Percentiles rank a stretch among this genome's conserved stretches.
These are phyloP conservation scores for Vombatus ursinus DNA, from an alignment of 2,113 vertebrate genomes.

Conservation along the genomic window DNA sequence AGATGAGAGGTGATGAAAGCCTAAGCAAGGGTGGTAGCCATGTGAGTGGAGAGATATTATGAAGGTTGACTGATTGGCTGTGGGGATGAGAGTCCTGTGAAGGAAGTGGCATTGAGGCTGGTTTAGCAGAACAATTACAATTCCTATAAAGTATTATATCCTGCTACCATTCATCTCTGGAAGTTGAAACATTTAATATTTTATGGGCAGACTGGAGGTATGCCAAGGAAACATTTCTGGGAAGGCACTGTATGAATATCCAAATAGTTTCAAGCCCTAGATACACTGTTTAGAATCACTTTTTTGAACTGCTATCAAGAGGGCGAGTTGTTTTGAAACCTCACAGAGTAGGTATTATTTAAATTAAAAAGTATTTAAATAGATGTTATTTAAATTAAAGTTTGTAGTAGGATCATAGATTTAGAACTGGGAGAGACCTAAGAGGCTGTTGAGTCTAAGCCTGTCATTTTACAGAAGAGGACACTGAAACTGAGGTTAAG, in stretches of 20 bases:
- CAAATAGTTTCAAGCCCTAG: conserved; percentile 41
- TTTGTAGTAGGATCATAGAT: not conserved
- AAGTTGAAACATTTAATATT: conserved; percentile 40
- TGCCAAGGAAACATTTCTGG: conserved; percentile 27
- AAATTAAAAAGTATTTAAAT: conserved; percentile 27
- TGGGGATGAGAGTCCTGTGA: not conserved
- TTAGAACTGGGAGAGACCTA: not conserved
- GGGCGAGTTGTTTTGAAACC: not conserved
- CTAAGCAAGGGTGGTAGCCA: not conserved
- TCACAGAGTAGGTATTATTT: conserved; percentile 22
- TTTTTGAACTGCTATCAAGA: conserved; percentile 47
- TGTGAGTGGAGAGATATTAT: not conserved
- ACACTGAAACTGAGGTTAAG: not conserved
- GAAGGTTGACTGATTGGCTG: not conserved
- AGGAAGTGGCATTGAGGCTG: not conserved
- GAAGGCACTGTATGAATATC: not conserved
- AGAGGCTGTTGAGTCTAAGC: not conserved
- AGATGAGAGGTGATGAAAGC: not conserved
- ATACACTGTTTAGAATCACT: conserved; percentile 2
- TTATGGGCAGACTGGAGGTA: not conserved
- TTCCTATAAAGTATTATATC: conserved; percentile 2
- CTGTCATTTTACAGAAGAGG: not conserved
- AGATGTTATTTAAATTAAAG: not conserved
- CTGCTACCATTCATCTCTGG: not conserved
- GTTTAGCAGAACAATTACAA: conserved; percentile 1